Evolutionary conservation across 2,888 invertebrate genomes (phyloP).

Genomic region (Alloplasta piceator): DNA sequence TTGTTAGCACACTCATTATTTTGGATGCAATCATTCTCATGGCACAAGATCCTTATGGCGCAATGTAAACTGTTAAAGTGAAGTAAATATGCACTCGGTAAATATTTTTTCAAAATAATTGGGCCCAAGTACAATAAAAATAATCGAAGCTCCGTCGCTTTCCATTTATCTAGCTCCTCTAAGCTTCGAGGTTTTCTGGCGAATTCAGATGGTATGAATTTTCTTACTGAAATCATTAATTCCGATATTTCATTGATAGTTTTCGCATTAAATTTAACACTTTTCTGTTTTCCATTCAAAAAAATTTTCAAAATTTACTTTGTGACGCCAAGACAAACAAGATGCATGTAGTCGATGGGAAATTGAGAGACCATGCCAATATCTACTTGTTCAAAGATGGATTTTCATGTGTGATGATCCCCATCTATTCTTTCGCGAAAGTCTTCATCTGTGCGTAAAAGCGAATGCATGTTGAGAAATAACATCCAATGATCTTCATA

Average conservation of each 20-base stretch:
- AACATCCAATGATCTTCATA: constrained; percentile 26
- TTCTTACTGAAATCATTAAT: no score
- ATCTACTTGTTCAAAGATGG: constrained; percentile 7
- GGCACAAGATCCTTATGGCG: no score
- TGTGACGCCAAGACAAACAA: constrained; percentile 22
- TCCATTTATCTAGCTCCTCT: no score
- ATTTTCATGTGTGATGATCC: constrained; percentile 20
- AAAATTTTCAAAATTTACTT: constrained; percentile 2
- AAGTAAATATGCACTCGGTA: constrained; percentile 25
- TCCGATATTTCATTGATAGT: no score
- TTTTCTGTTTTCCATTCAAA: no score
- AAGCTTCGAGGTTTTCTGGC: no score
- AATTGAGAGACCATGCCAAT: constrained; percentile 13
- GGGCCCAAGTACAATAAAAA: constrained; percentile 69
- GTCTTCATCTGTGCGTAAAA: constrained; percentile 21
- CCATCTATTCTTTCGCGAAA: constrained; percentile 10
- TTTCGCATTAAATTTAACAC: no score
- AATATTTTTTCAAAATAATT: constrained; percentile 57
- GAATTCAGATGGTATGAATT: no score
- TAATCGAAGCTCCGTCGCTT: constrained; percentile 35
- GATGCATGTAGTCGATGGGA: constrained; percentile 26
- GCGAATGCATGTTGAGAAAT: constrained; percentile 10
- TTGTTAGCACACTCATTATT: constrained; percentile 40
- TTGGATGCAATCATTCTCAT: constrained; percentile 36
- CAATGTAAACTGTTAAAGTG: no score